These are phyloP conservation scores for Microplitis demolitor DNA, from an alignment of 1,140 invertebrate species.

Conservation along the genomic window DNA sequence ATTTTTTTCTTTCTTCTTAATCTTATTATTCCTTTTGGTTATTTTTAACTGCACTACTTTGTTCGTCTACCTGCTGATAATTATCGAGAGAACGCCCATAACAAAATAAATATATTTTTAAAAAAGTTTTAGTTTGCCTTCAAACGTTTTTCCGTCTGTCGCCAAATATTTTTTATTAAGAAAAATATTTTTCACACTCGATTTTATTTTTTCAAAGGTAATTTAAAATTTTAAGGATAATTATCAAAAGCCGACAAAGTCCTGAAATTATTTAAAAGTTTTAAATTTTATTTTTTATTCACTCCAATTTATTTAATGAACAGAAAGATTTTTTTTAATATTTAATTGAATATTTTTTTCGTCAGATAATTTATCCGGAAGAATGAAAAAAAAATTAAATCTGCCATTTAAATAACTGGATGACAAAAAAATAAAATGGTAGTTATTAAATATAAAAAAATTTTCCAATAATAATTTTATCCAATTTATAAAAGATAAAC, in stretches of 20 bases:
- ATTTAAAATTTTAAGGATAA: neutral
- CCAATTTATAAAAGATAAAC: no score
- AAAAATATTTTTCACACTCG: constrained; percentile 1
- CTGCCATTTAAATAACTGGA: no score
- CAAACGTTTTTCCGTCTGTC: constrained; percentile 27
- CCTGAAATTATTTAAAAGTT: no score
- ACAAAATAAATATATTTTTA: neutral
- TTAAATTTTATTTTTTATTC: neutral
- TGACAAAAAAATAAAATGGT: no score
- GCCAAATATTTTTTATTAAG: neutral
- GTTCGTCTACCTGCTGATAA: constrained; percentile 44
- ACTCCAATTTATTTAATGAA: no score
- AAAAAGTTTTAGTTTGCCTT: neutral
- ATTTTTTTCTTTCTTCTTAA: constrained; percentile 46
- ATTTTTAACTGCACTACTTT: constrained; percentile 21
- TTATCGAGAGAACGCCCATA: constrained; percentile 47
- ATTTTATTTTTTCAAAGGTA: neutral
- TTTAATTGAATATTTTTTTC: neutral
- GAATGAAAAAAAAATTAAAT: neutral
- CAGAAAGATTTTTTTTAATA: no score
- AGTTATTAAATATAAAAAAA: no score
- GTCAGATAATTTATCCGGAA: neutral
- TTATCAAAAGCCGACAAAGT: no score
- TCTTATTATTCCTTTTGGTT: constrained; percentile 53
- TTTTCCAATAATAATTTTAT: no score